Base-by-base conservation (phyloP, 2,797 vertebrate species). In the Microtus obscurus region DNA sequence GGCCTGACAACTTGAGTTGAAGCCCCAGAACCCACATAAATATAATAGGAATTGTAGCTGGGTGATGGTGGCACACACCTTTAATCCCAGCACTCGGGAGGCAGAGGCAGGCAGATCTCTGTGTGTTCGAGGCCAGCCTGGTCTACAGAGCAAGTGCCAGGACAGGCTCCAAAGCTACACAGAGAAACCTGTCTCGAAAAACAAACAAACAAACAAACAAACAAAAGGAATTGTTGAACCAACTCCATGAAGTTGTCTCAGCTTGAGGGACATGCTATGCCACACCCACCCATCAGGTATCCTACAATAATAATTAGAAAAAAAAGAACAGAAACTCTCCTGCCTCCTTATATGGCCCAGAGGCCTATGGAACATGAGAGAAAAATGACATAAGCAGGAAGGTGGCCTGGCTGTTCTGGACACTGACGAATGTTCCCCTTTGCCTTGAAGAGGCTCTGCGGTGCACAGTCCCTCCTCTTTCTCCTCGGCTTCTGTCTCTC, bases 321-420 rank as follows among this genome's bases (percentile, higher is more conserved):
- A 45, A 48, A 48, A 92, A 93, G 48, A 90, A 51, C 67, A 86
- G 95, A 88, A 77, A 78, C 51, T 91, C 89, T 83, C 8, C 67
- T 10, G 19, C 40, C 34, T 87, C 95, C 92, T 96, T 93, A 78
- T 86, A 82, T 89, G 93, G 93, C 65, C 74, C 95, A 77, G 92
- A 94, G 83, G 85, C 31, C 87, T 74, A 0, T 5, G 65, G 87
- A 79, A 40, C 86, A 71, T 17, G 51, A 93, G 53, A 29, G 67
- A 61, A 94, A 77, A 87, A 74, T 43, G 45, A 96, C 83, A 34
- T 17, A 56, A 91, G 17, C 16, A 5, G n/a, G 80, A 81, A 87
- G 56, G 59, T 3, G 1, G 37, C 45, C 61, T 40, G 79, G 74
- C 76, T 71, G 45, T 34, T 59, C 63, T 56, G n/a, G 63, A 79